Percentiles rank a stretch among this genome's conserved stretches.
Conservation (phyloP, 2,797 vertebrate species). For the Coreius guichenoti region DNA sequence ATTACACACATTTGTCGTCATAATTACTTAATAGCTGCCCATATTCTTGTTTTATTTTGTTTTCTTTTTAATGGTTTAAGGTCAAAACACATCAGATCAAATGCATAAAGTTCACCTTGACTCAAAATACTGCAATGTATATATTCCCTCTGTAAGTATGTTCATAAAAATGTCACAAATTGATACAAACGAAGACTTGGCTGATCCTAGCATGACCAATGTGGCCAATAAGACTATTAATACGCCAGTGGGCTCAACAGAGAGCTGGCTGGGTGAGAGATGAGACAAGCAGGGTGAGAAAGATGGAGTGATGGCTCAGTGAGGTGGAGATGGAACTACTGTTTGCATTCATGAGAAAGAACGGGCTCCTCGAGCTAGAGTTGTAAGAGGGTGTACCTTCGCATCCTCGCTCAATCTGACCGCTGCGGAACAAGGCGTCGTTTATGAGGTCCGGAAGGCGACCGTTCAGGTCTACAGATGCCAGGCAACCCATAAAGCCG, state of each 20-base stretch:
- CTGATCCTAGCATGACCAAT: constrained; percentile 68
- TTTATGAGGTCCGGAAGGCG: constrained; percentile 96
- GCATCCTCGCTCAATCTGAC: constrained; percentile 98
- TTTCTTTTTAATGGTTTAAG: constrained; percentile 13
- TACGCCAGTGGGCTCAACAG: constrained; percentile 63
- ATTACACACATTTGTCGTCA: not conserved
- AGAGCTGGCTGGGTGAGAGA: constrained; percentile 63
- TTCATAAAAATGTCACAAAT: constrained; percentile 6
- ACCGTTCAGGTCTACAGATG: constrained; percentile 96
- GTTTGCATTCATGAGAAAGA: constrained; percentile 72
- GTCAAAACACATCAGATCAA: constrained; percentile 31
- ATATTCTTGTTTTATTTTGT: not conserved
- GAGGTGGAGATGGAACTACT: constrained; percentile 72
- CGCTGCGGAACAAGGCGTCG: constrained; percentile 93
- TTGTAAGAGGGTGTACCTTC: constrained; percentile 89
- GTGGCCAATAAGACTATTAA: constrained; percentile 69
- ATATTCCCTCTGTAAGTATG: not conserved
- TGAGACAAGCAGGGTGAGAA: constrained; percentile 73
- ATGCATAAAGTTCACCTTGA: constrained; percentile 31
- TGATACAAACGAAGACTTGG: constrained; percentile 44
- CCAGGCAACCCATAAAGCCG: constrained; percentile 97
- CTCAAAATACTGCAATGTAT: constrained; percentile 52
- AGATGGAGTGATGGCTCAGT: constrained; percentile 63
- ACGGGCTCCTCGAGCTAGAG: constrained; percentile 68
- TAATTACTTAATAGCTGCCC: constrained; percentile 11